phyloP scores from a whole-genome alignment of 2,888 invertebrate genomes.

The Orchesella flavescens region DNA sequence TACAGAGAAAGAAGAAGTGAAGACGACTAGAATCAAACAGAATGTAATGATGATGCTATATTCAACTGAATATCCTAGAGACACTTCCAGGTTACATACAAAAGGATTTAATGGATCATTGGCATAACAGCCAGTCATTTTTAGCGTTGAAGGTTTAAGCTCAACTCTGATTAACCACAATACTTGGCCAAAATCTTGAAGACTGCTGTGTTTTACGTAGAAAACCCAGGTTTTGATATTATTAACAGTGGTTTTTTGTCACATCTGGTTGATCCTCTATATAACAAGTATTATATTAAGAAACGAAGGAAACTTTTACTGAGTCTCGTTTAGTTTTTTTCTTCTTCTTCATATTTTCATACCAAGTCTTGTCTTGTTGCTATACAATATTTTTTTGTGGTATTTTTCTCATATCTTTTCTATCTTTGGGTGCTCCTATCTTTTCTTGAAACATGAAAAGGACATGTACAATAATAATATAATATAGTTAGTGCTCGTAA shows the following conservation, averaged over 20 bases:
- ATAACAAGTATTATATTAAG: constrained; percentile 18
- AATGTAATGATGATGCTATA: neutral
- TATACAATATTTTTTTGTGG: neutral
- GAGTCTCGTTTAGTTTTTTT: constrained; percentile 6
- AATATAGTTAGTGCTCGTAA: constrained; percentile 55
- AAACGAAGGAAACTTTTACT: constrained; percentile 10
- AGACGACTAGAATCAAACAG: neutral
- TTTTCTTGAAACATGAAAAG: constrained; percentile 43
- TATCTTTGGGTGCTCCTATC: constrained; percentile 19
- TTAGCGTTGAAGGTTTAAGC: too few relatives aligned
- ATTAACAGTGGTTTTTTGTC: neutral
- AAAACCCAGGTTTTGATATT: too few relatives aligned
- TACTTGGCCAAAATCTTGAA: too few relatives aligned
- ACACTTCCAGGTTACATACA: neutral
- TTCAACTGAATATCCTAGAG: neutral
- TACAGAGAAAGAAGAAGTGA: constrained; percentile 7
- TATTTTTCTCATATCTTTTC: neutral
- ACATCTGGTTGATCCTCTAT: neutral
- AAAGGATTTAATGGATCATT: too few relatives aligned
- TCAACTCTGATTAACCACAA: too few relatives aligned
- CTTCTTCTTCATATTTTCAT: constrained; percentile 1
- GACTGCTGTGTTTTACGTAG: too few relatives aligned
- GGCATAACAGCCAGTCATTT: too few relatives aligned
- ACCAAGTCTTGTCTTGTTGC: neutral
- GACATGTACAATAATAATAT: constrained; percentile 43